Evolutionary conservation across 1,140 invertebrate genomes (phyloP), one percentile per base, ranked within the genome.

Genomic region (Sinonovacula constricta): DNA sequence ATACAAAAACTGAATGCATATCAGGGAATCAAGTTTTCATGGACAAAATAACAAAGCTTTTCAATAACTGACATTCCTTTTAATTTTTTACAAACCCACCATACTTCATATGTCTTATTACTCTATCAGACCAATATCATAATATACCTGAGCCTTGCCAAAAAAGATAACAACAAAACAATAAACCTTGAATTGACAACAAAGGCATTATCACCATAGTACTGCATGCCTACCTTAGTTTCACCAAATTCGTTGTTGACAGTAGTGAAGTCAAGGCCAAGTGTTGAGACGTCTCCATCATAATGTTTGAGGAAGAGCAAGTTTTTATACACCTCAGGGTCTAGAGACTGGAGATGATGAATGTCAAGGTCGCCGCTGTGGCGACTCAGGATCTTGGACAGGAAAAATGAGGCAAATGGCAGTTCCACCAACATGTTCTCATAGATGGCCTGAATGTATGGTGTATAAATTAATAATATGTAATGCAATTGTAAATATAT

Each of bases 371-470:
- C 86, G 80, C 96, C 95, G 0, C 94, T 94, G 74, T 95, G 93
- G 71, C 94, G 92, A 3, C 94, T 94, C 57, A 97, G 93, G 28
- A 98, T 92, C 90, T 98, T 97, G 0, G 95, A 95, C 10, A 99
- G 91, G 78, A 91, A 92, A 80, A 92, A 92, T 28, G 82, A 85
- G 33, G 91, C 90, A 83, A 99, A 94, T 0, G 97, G 97, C 24
- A 99, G 89, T 89, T 99, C 98, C 4, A 98, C 96, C 68, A 99
- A 90, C 39, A 99, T 93, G 91, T 98, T 98, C 90, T 99, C 97
- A 91, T 98, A 99, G 22, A 99, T 92, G 0, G 97, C 97, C 94
- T 95, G 91, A n/a, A n/a, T n/a, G n/a, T n/a, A n/a, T n/a, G n/a
- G n/a, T n/a, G n/a, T n/a, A n/a, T n/a, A n/a, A n/a, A n/a, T n/a